These are phyloP conservation scores for Echinarachnius parma DNA, from an alignment of 53 echinoderm and acorn worm species.

Conservation along the genomic window DNA sequence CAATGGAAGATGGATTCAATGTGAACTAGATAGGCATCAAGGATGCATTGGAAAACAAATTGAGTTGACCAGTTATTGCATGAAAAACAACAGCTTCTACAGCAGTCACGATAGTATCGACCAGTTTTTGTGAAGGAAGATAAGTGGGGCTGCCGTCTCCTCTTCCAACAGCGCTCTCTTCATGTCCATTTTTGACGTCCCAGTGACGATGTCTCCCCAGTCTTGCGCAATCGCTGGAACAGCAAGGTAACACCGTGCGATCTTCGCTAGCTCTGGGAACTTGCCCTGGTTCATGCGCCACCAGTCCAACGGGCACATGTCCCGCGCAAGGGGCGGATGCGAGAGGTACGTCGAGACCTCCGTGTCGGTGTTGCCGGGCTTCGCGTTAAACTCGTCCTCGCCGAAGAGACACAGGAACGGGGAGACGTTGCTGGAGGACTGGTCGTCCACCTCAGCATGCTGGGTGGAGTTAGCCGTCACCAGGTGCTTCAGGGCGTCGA, in stretches of 20 bases:
- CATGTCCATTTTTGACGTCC: constrained; percentile 20
- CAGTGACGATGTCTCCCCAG: constrained; percentile 17
- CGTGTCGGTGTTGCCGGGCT: constrained; percentile 25
- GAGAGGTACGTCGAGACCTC: constrained; percentile 31
- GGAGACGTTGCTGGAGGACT: neutral
- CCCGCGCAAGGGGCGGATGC: constrained; percentile 23
- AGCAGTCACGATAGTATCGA: constrained; percentile 17
- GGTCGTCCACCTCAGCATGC: constrained; percentile 2
- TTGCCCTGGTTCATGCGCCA: constrained; percentile 44
- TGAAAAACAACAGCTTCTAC: neutral
- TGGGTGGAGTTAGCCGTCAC: constrained; percentile 9
- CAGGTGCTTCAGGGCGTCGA: constrained; percentile 36
- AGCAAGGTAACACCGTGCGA: constrained; percentile 38
- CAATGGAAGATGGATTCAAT: too few species aligned
- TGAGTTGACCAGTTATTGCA: neutral
- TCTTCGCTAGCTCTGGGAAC: constrained; percentile 34
- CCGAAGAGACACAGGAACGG: constrained; percentile 40
- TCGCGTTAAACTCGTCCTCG: constrained; percentile 36
- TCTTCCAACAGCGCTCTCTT: constrained; percentile 30
- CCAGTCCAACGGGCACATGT: constrained; percentile 44
- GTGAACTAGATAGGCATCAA: too few species aligned
- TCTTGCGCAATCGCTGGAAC: constrained; percentile 22
- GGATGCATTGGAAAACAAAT: too few species aligned
- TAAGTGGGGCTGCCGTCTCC: constrained; percentile 27
- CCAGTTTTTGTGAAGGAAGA: constrained; percentile 42